Conservation (phyloP, 1,140 invertebrate genomes). For the Melanaphis sacchari region DNA sequence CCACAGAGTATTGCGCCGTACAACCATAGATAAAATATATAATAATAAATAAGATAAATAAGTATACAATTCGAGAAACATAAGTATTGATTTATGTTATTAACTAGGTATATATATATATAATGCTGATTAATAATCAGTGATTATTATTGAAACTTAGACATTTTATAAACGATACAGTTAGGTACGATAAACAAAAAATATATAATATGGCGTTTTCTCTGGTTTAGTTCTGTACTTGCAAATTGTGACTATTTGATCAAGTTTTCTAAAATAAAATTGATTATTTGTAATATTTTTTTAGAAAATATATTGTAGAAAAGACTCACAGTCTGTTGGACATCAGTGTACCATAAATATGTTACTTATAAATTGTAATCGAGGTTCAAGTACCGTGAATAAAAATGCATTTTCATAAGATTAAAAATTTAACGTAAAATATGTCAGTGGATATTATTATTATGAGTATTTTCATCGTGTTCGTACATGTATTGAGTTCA, state of each 20-base stretch:
- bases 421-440: too few species aligned
- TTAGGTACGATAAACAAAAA: not conserved
- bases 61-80: not conserved
- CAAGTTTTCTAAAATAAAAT: not conserved
- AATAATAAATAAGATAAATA: conserved; percentile 4
- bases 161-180: not conserved
- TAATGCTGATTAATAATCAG: too few species aligned
- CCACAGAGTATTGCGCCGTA: not conserved
- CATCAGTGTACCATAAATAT: not conserved
- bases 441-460: too few species aligned
- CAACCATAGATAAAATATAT: not conserved
- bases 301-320: too few species aligned
- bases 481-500: too few species aligned
- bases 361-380: too few species aligned
- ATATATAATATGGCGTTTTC: not conserved
- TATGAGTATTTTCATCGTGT: too few species aligned
- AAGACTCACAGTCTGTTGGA: too few species aligned
- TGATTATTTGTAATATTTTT: not conserved
- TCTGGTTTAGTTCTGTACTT: not conserved
- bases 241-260: not conserved
- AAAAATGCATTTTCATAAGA: not conserved
- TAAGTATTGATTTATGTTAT: conserved; percentile 1
- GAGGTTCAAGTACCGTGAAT: not conserved
- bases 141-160: conserved; percentile 2
- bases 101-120: not conserved